phyloP scores from a whole-genome alignment of 2,113 vertebrate species.

The Plecotus auritus region DNA sequence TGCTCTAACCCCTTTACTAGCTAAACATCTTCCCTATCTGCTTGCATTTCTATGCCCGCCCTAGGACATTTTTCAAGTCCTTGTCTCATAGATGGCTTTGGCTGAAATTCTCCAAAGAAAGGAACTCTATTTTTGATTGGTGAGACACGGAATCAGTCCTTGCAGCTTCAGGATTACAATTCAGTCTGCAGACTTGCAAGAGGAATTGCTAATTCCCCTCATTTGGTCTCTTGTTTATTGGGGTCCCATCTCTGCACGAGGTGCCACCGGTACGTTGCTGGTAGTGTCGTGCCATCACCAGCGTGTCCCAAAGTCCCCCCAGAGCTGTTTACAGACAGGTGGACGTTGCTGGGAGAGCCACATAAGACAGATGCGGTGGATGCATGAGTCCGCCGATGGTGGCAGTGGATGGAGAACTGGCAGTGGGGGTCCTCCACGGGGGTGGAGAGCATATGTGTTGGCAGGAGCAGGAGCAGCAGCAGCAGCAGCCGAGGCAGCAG shows the following conservation, averaged over 20 bases:
- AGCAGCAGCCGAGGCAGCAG: constrained; percentile 65
- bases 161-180: neutral
- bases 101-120: neutral
- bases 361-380: constrained; percentile 55
- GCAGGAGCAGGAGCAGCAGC: constrained; percentile 46
- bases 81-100: neutral
- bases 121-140: neutral
- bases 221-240: neutral
- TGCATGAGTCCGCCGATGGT: constrained; percentile 45
- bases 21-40: neutral
- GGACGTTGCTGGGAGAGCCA: constrained; percentile 38
- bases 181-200: neutral
- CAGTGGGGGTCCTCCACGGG: constrained; percentile 27
- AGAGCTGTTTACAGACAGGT: constrained; percentile 54
- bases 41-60: neutral
- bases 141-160: neutral
- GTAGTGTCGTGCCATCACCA: neutral
- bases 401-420: constrained; percentile 62
- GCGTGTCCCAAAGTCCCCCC: neutral
- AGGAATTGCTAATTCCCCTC: neutral
- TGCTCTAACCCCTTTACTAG: neutral
- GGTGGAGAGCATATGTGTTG: constrained; percentile 51
- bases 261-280: neutral
- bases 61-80: neutral
- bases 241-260: neutral